Evolutionary conservation across 2,888 invertebrate genomes (phyloP).

Genomic region (Orchestes rusci): DNA sequence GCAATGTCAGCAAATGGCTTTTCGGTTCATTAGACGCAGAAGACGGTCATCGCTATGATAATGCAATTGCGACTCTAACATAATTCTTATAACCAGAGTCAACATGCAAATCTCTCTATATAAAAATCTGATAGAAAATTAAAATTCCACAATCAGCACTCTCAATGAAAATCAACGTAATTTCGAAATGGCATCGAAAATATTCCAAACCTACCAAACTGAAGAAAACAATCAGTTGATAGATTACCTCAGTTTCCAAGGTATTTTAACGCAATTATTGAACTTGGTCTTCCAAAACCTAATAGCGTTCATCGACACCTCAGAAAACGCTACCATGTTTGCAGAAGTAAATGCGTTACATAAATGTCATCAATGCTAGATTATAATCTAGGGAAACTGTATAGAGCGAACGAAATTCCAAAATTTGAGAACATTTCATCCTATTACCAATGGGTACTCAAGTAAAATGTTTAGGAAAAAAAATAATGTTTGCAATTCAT

Average conservation of each 20-base stretch:
- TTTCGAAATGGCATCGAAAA: no score
- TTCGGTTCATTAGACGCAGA: slow-evolving; percentile 5
- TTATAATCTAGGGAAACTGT: background rate
- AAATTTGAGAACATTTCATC: no score
- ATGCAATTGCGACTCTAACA: background rate
- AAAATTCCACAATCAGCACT: no score
- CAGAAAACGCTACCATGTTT: slow-evolving; percentile 26
- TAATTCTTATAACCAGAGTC: no score
- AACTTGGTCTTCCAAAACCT: slow-evolving; percentile 23
- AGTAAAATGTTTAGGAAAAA: no score
- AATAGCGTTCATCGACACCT: slow-evolving; percentile 24
- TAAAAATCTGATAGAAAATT: no score
- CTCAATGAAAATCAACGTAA: background rate
- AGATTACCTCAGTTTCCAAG: slow-evolving; percentile 1
- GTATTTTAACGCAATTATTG: slow-evolving; percentile 1
- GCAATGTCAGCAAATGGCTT: background rate
- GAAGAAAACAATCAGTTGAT: background rate
- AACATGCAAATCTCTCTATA: no score
- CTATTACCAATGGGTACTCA: no score
- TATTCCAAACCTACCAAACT: background rate
- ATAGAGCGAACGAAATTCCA: background rate
- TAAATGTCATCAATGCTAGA: slow-evolving; percentile 18
- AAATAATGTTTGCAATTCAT: no score
- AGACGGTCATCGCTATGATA: background rate
- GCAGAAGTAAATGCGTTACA: slow-evolving; percentile 24